phyloP scores from a whole-genome alignment of 2,113 vertebrate genomes.

The Oenanthe melanoleuca region DNA sequence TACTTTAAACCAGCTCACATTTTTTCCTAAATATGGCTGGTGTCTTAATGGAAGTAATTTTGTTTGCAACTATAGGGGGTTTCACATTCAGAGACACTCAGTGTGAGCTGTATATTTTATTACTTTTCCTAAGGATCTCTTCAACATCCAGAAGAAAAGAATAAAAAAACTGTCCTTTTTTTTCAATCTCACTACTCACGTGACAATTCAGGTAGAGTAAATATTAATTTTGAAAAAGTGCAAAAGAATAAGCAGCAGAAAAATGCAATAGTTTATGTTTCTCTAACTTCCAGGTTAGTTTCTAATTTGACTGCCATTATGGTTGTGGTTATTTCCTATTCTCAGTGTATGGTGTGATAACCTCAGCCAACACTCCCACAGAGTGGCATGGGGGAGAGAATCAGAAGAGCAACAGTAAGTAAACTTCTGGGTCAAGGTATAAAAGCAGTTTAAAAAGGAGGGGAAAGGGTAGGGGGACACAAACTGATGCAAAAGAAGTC shows the following conservation, averaged over 20 bases:
- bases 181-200: not conserved
- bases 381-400: not conserved
- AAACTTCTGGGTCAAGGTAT: not conserved
- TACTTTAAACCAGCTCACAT: not conserved
- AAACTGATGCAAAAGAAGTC: not conserved
- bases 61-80: not conserved
- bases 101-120: not conserved
- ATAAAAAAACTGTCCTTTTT: not conserved
- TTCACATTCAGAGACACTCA: not conserved
- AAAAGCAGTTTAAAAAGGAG: not conserved
- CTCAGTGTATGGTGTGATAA: not conserved
- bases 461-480: rapidly evolving
- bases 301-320: not conserved
- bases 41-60: not conserved
- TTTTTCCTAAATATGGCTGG: not conserved
- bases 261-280: not conserved
- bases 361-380: not conserved
- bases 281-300: not conserved
- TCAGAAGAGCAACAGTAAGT: not conserved
- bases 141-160: not conserved
- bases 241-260: not conserved
- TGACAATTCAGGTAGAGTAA: not conserved
- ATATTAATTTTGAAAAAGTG: not conserved
- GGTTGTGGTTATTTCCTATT: not conserved
- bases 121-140: not conserved